Base-by-base conservation (phyloP, 2,113 vertebrate genomes). In the Pao palembangensis region DNA sequence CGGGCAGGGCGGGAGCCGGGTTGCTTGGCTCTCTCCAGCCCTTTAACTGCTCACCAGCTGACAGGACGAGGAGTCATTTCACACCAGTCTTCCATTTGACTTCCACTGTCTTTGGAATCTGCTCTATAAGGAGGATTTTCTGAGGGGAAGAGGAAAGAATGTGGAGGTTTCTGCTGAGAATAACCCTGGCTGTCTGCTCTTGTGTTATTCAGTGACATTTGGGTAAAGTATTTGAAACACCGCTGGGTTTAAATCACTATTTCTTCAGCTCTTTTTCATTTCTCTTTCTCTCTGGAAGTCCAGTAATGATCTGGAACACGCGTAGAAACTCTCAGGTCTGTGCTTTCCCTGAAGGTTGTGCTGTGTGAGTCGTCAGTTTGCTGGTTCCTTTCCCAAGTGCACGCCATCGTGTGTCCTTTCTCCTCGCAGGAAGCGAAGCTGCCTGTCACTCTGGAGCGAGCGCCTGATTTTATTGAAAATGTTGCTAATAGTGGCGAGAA, bases 331-430 rank as follows among this genome's bases (percentile, higher is more conserved):
- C 57, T 64, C 50, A 61, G 70, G 51, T 72, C 49, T 79, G 69
- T 79, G 67, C 72, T 87, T 86, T 82, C 69, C 67, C 62, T 31
- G 53, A 54, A 53, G 72, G 76, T 82, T 18, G 16, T 8, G 34
- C 73, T 84, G 63, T 81, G 75, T 79, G 81, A 78, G 69, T 64
- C 83, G 76, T 80, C 76, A 76, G 68, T 76, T 83, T 76, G 64
- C 67, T 67, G 61, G 79, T 74, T 83, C 68, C 81, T 84, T 85
- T 84, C 75, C 81, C 64, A 61, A 65, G 61, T 82, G 50, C 67
- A 64, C 73, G 66, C 81, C 58, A 76, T 71, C 59, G 67, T 63
- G 61, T 80, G 71, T 73, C 62, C 61, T 72, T 78, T 76, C 67
- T 55, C 58, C 57, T 69, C 41, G 46, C 76, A 61, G 69, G 63